Conservation (phyloP, 1,140 invertebrate species). For the Dreissena polymorpha region DNA sequence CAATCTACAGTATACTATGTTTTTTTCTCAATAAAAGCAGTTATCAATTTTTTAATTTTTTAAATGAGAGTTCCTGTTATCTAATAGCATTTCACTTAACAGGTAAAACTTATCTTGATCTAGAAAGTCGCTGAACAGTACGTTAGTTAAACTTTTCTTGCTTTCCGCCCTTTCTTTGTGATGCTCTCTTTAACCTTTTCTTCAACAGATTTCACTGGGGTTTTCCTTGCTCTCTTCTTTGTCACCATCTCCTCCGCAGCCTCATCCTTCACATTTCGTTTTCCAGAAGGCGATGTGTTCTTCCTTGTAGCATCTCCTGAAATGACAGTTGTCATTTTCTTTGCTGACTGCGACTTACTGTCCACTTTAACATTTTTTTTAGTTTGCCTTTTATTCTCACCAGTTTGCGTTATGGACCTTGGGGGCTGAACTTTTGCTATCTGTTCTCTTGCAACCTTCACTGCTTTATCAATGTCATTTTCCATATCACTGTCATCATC, state of each 20-base stretch:
- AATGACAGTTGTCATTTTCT: neutral
- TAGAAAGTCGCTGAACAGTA: no score
- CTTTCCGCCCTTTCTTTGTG: conserved; percentile 21
- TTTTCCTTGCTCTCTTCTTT: neutral
- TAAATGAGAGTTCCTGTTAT: no score
- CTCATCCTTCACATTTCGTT: neutral
- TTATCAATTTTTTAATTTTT: no score
- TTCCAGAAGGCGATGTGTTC: neutral
- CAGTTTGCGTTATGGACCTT: neutral
- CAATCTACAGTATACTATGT: no score
- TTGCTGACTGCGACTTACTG: neutral
- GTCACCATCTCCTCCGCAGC: neutral
- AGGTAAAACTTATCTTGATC: no score
- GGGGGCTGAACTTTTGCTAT: neutral
- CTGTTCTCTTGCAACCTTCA: neutral
- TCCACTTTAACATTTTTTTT: neutral
- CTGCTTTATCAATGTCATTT: neutral
- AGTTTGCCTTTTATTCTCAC: neutral
- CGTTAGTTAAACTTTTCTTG: conserved; percentile 12
- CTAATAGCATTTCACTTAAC: no score
- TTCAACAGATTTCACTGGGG: neutral
- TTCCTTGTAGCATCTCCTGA: neutral
- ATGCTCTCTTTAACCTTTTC: neutral
- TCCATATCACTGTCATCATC: neutral
- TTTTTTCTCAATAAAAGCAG: no score